Evolutionary conservation across 2,888 invertebrate species (phyloP).

Genomic region (Temnothorax rugatulus): DNA sequence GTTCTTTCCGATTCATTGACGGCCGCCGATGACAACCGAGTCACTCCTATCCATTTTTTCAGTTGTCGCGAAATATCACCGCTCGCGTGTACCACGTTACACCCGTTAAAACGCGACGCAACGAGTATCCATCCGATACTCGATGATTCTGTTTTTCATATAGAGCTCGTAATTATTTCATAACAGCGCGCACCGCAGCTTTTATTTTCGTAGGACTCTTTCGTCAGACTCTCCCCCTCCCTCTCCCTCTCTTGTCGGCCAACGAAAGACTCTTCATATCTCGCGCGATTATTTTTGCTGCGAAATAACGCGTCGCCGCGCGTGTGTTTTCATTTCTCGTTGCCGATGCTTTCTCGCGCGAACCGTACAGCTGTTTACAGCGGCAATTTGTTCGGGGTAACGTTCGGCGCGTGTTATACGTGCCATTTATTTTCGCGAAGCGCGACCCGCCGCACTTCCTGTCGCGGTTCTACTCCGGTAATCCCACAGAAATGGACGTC

Average conservation of each 20-base stretch:
- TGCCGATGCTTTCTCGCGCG: background rate
- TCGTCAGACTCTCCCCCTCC: background rate
- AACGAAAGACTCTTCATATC: conserved; percentile 6
- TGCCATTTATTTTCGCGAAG: conserved; percentile 35
- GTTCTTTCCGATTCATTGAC: background rate
- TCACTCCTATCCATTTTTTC: conserved; percentile 8
- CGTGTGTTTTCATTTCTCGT: conserved; percentile 35
- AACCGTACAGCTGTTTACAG: conserved; percentile 22
- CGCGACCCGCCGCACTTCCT: conserved; percentile 12
- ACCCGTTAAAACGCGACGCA: background rate
- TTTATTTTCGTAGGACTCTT: conserved; percentile 32
- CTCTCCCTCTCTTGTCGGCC: background rate
- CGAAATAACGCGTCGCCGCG: conserved; percentile 13
- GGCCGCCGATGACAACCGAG: background rate
- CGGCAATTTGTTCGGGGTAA: conserved; percentile 27
- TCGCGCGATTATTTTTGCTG: conserved; percentile 35
- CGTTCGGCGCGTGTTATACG: conserved; percentile 35
- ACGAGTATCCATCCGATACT: background rate
- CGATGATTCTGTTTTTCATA: conserved; percentile 36
- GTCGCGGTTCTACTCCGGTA: conserved; percentile 4
- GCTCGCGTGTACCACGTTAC: background rate
- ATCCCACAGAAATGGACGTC: background rate
- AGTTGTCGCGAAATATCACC: background rate
- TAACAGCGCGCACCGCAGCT: conserved; percentile 6
- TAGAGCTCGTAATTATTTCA: conserved; percentile 38